Percentiles rank a stretch among this genome's conserved stretches.
Conservation (phyloP, 2,888 invertebrate genomes). For the Conops quadrifasciatus region DNA sequence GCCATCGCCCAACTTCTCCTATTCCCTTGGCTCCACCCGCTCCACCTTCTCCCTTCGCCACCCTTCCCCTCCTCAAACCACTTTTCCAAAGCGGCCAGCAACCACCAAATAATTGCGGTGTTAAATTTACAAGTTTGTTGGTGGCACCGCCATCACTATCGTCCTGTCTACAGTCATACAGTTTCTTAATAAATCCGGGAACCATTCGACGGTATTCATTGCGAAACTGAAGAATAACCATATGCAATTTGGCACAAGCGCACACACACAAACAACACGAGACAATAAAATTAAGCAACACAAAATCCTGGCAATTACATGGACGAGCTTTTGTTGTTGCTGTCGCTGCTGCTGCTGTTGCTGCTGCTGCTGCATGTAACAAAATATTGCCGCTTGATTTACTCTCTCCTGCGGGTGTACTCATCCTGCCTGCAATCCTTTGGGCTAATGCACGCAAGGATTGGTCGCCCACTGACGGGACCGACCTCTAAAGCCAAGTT, state of each 20-base stretch:
- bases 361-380: conserved; percentile 5
- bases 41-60: neutral
- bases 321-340: conserved; percentile 15
- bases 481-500: conserved; percentile 20
- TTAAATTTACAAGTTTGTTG: conserved; percentile 25
- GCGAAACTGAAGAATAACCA: neutral
- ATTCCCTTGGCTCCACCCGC: too few species aligned
- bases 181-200: neutral
- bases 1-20: too few species aligned
- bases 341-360: neutral
- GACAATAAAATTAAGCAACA: conserved; percentile 56
- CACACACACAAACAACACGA: conserved; percentile 39
- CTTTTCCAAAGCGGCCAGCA: neutral
- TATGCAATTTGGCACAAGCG: conserved; percentile 25
- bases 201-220: conserved; percentile 14
- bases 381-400: conserved; percentile 32
- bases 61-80: neutral
- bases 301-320: conserved; percentile 59
- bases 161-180: neutral
- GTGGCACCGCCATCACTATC: neutral
- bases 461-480: neutral
- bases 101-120: conserved; percentile 36
- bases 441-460: neutral
- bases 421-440: conserved; percentile 14
- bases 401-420: neutral